Evolutionary conservation across 2,113 vertebrate genomes (phyloP), one percentile per base, ranked within the genome.

Genomic region (Malaclemys terrapin): DNA sequence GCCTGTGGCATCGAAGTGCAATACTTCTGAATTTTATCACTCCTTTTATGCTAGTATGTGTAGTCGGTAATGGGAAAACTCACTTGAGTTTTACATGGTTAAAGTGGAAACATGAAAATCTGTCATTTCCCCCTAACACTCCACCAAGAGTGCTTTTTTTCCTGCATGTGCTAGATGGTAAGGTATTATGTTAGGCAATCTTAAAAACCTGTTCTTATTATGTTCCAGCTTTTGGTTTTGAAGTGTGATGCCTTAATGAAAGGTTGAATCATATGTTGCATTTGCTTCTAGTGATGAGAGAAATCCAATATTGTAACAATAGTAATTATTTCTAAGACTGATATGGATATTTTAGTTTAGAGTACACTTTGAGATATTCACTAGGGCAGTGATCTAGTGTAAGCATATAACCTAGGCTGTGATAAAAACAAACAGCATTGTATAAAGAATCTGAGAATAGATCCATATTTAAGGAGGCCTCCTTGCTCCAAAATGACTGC

Each of bases 311-410:
- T 2, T 16, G 1, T 10, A 2, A 57, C 24, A 50, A 50, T 50
- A 5, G 13, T 14, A 16, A 50, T 14, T 50, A 14, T 50, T 50
- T 16, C 50, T 47, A 1, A 29, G 90, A 13, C 3, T 5, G 1
- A 0, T 3, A 0, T 1, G 1, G 49, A 0, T 82, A 6, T 5
- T 79, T 47, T 17, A 14, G 52, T 1, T 9, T 54, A 6, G 65
- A n/a, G 8, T 4, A 1, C 2, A 0, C 25, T 87, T 2, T 1
- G 19, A 3, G 52, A 1, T 12, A 1, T 0, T 1, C 29, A 4
- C 56, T 47, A 38, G 22, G 72, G 38, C 8, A 0, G 2, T 49
- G 57, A 7, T 80, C 85, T 27, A 8, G 49, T 10, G 6, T 12
- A 80, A 11, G 11, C 13, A 0, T 89, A 0, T 16, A n/a, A 72